Conservation (phyloP, 2,888 invertebrate species). For the Agonopterix subpropinquella region DNA sequence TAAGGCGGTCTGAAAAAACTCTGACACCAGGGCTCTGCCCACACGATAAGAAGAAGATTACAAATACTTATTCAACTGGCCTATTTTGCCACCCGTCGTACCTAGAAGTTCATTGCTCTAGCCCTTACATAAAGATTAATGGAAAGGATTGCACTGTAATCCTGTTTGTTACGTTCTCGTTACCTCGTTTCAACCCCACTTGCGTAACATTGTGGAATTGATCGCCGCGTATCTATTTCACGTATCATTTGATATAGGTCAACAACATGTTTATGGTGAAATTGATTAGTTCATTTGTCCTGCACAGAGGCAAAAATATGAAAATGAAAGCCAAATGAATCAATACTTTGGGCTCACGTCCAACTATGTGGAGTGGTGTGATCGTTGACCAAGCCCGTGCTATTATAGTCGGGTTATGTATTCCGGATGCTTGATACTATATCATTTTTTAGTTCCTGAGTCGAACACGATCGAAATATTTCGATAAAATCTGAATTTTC, state of each 20-base stretch:
- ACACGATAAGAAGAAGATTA: too few species aligned
- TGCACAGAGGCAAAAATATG: slow-evolving; percentile 4
- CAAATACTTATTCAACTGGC: too few species aligned
- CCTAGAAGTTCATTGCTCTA: slow-evolving; percentile 22
- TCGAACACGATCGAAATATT: background rate
- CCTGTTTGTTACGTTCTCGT: background rate
- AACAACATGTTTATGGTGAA: background rate
- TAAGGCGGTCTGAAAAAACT: too few species aligned
- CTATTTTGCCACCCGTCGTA: too few species aligned
- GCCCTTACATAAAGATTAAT: slow-evolving; percentile 16
- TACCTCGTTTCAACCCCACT: background rate
- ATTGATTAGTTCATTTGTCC: background rate
- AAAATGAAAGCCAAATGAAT: slow-evolving; percentile 44
- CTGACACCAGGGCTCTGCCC: too few species aligned
- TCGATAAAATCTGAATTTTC: background rate
- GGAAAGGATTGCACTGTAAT: slow-evolving; percentile 1
- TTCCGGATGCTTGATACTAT: background rate
- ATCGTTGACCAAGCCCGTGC: slow-evolving; percentile 40
- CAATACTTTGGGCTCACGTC: slow-evolving; percentile 45
- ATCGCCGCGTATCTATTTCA: too few species aligned
- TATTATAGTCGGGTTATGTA: background rate
- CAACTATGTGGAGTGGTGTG: slow-evolving; percentile 55
- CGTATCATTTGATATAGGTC: background rate
- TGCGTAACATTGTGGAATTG: background rate
- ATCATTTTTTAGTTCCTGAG: background rate